A percentile compares a stretch with the other conserved stretches of the same genome.
Evolutionary conservation across 2,797 vertebrate species (phyloP).

Genomic region (Lophotriccus pileatus): DNA sequence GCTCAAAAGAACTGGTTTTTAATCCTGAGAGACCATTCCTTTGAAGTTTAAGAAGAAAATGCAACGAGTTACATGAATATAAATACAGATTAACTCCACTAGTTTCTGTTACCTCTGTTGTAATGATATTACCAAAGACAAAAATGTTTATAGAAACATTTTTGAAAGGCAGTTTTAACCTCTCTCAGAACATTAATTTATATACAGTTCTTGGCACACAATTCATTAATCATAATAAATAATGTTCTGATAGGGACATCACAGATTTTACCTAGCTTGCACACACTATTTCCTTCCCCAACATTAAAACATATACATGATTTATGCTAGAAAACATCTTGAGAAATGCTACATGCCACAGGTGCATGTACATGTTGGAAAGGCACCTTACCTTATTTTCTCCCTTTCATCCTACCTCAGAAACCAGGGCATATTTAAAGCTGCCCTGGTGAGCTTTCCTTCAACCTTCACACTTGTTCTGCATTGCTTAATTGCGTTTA

Average conservation of each 20-base stretch:
- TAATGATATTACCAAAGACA: not conserved
- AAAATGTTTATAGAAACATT: not conserved
- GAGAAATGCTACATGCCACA: not conserved
- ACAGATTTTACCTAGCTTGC: not conserved
- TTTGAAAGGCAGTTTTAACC: not conserved
- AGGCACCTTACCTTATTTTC: not conserved
- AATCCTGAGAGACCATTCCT: not conserved
- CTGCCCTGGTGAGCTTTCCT: not conserved
- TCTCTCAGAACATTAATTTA: not conserved
- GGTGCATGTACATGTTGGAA: not conserved
- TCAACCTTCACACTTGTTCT: not conserved
- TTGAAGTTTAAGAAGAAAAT: not conserved
- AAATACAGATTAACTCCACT: not conserved
- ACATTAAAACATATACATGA: rapidly evolving
- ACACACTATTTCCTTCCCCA: not conserved
- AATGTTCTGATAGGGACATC: not conserved
- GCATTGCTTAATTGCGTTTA: not conserved
- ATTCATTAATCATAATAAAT: not conserved
- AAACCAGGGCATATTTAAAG: not conserved
- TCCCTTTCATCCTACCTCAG: not conserved
- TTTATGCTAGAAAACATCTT: not conserved
- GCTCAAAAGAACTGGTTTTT: not conserved
- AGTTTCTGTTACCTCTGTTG: not conserved
- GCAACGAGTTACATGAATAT: not conserved
- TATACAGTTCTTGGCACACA: not conserved